These are phyloP conservation scores for Sterrhoptilus dennistouni DNA, from an alignment of 2,113 vertebrate genomes.

Conservation along the genomic window DNA sequence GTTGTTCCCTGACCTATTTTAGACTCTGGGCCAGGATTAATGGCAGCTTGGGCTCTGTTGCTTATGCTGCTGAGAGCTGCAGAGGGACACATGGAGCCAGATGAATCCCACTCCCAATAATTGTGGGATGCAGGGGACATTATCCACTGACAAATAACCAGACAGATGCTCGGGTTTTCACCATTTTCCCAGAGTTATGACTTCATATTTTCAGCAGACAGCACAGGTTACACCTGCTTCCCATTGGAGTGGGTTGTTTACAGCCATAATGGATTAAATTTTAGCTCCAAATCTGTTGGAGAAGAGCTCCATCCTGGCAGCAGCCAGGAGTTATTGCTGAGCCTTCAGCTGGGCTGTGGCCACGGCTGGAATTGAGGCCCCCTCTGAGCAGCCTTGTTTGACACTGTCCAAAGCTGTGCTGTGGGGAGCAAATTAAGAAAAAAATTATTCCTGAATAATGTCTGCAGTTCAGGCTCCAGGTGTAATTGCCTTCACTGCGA, in stretches of 20 bases:
- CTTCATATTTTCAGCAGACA: conserved; percentile 49
- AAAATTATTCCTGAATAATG: neutral
- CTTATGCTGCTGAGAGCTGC: neutral
- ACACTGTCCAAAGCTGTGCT: neutral
- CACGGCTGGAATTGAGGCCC: neutral
- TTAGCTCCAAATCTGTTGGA: conserved; percentile 42
- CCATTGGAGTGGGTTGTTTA: conserved; percentile 36
- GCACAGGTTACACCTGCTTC: conserved; percentile 53
- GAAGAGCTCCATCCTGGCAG: conserved; percentile 2
- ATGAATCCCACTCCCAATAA: neutral
- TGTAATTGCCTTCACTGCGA: neutral
- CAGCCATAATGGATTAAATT: conserved; percentile 47
- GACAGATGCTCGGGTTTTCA: neutral
- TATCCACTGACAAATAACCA: conserved; percentile 4
- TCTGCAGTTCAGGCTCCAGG: neutral
- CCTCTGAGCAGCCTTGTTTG: neutral
- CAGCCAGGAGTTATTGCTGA: neutral
- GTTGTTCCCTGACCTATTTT: neutral
- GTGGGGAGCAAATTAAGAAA: neutral
- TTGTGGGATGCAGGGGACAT: neutral
- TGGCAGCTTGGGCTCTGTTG: neutral
- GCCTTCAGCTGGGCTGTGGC: neutral
- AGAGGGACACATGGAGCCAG: neutral
- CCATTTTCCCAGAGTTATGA: conserved; percentile 39
- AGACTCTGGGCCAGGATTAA: neutral